phyloP scores from a whole-genome alignment of 2,888 invertebrate species.

The Encarsia formosa region DNA sequence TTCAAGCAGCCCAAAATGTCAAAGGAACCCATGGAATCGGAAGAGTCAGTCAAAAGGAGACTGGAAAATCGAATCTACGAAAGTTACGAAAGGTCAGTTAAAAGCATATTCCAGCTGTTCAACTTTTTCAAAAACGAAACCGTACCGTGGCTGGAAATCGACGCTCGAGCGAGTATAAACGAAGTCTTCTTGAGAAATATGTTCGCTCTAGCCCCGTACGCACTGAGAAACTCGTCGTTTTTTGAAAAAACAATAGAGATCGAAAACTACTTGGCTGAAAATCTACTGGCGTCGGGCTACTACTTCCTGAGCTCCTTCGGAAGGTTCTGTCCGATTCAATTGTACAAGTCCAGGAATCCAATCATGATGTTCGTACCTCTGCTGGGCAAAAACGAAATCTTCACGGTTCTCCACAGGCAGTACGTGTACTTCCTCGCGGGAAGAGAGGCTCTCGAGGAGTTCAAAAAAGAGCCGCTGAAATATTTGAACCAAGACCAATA shows the following conservation, averaged over 20 bases:
- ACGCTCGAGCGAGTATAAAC: constrained; percentile 48
- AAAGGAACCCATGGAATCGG: constrained; percentile 6
- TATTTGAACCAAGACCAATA: constrained; percentile 54
- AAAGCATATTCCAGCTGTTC: constrained; percentile 42
- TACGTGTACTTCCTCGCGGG: constrained; percentile 61
- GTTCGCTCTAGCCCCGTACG: constrained; percentile 42
- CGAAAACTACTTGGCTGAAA: constrained; percentile 56
- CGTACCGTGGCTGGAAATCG: constrained; percentile 52
- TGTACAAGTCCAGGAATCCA: constrained; percentile 53
- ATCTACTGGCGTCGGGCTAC: constrained; percentile 57
- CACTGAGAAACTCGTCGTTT: constrained; percentile 54
- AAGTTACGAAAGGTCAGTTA: constrained; percentile 52
- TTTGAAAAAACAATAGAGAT: constrained; percentile 60
- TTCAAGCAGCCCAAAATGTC: constrained; percentile 43
- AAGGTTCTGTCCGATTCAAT: constrained; percentile 63
- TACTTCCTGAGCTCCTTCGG: constrained; percentile 63
- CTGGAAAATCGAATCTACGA: constrained; percentile 53
- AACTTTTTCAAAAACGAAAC: constrained; percentile 20
- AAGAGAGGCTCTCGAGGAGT: constrained; percentile 52
- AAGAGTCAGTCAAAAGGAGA: constrained; percentile 39
- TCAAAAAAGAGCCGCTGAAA: constrained; percentile 57
- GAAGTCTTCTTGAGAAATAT: constrained; percentile 39
- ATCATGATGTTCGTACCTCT: constrained; percentile 55
- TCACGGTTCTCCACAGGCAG: constrained; percentile 58
- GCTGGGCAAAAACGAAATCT: constrained; percentile 51